Percentiles rank a stretch among this genome's conserved stretches.
phyloP scores from a whole-genome alignment of 1,140 invertebrate genomes.

The Mylabris phalerata region DNA sequence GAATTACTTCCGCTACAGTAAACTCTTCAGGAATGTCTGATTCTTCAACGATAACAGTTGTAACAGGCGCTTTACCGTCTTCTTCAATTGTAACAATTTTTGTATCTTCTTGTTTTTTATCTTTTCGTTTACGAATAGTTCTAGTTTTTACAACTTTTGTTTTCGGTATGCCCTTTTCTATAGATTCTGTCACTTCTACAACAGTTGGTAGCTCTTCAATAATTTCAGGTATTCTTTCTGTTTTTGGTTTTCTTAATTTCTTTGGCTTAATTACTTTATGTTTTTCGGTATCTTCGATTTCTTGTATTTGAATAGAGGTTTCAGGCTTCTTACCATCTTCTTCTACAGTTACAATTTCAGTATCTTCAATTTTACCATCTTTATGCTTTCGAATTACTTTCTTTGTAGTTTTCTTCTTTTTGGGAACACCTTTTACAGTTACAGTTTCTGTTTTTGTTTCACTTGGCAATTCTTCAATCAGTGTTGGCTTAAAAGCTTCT shows the following conservation, averaged over 20 bases:
- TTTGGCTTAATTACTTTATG: conserved; percentile 2
- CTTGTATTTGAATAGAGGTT: too few relatives aligned
- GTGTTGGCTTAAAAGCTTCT: conserved; percentile 7
- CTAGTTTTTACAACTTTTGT: conserved; percentile 37
- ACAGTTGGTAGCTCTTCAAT: conserved; percentile 7
- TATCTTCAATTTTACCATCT: conserved; percentile 25
- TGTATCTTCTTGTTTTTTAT: conserved; percentile 29
- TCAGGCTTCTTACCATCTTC: neutral
- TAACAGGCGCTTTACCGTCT: conserved; percentile 33
- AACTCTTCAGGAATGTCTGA: conserved; percentile 19
- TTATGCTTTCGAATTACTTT: too few relatives aligned
- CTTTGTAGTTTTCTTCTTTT: too few relatives aligned
- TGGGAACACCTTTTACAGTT: too few relatives aligned
- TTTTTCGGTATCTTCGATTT: conserved; percentile 5
- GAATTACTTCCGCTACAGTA: neutral
- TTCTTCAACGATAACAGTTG: conserved; percentile 23
- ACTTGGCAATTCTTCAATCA: conserved; percentile 20
- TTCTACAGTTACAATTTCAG: conserved; percentile 37
- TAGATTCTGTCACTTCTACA: conserved; percentile 22
- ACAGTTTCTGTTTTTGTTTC: too few relatives aligned
- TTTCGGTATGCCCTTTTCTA: conserved; percentile 26
- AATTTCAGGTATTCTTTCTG: too few relatives aligned
- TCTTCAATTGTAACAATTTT: conserved; percentile 37
- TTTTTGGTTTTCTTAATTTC: conserved; percentile 25
- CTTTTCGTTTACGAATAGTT: conserved; percentile 34